Evolutionary conservation across 2,797 vertebrate species (phyloP), one percentile per base, ranked within the genome.

Genomic region (Epinephelus malabaricus): DNA sequence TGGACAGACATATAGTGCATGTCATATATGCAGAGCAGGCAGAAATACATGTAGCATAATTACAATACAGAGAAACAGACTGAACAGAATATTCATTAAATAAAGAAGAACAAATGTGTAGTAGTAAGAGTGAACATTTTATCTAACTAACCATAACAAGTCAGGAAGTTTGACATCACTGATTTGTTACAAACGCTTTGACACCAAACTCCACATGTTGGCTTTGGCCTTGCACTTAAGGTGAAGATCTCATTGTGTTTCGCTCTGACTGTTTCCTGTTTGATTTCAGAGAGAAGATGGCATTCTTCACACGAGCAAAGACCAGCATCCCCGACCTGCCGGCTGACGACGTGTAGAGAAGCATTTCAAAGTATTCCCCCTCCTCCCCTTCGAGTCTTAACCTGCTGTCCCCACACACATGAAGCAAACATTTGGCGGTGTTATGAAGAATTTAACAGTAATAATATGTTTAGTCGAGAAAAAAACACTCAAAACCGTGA

Each of bases 221-320:
- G 45, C 3, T 27, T 27, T 27, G 7, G 14, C 9, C 2, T 45
- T 9, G 11, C 56, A n/a, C 11, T 15, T 3, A 14, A 25, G 5
- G 53, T 25, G 5, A 15, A 55, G 18, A 30, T n/a, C 3, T 27
- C 38, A 3, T 3, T 10, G 56, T 19, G 4, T 23, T 21, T 2
- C 15, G n/a, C 8, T 18, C 6, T 43, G 21, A 27, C n/a, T 7
- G 19, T 46, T 11, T 17, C 15, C 23, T 19, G 17, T 76, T 21
- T 69, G 60, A 9, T 75, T 91, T 15, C 81, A 99, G 98, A 92
- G 98, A 99, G 96, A 99, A 99, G 94, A 99, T 99, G 98, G 98
- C 97, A 0, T 99, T 99, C 94, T 99, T 99, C 94, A 99, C 98
- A 0, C 95, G 97, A 88, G 97, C 96, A 0, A 97, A 97, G 93